These are phyloP conservation scores for Acomys russatus DNA, from an alignment of 2,797 vertebrate species.

Conservation along the genomic window DNA sequence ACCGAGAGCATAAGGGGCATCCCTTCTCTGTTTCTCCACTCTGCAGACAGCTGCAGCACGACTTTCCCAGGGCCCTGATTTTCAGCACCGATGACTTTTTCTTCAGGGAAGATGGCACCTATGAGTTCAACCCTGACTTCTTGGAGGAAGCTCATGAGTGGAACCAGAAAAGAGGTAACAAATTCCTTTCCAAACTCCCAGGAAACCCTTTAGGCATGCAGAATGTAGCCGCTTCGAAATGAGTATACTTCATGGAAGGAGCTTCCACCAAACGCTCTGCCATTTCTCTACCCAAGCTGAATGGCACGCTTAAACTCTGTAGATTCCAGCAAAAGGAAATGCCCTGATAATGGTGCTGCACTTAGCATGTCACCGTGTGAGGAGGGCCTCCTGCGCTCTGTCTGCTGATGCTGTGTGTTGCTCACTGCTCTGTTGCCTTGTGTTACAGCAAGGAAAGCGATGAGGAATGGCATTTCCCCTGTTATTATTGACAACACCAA, in stretches of 20 bases:
- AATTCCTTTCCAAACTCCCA: not conserved
- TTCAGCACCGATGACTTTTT: conserved; percentile 92
- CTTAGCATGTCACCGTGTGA: not conserved
- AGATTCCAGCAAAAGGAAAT: conserved; percentile 52
- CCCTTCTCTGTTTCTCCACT: conserved; percentile 43
- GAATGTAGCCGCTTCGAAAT: conserved; percentile 40
- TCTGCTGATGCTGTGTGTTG: conserved; percentile 59
- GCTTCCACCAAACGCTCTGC: conserved; percentile 23
- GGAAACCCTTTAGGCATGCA: conserved; percentile 29
- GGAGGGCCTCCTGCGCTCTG: conserved; percentile 18
- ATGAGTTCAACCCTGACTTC: conserved; percentile 88
- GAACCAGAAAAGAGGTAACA: conserved; percentile 91
- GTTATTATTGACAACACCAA: conserved; percentile 93
- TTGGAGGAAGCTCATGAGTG: conserved; percentile 91
- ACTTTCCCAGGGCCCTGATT: conserved; percentile 88
- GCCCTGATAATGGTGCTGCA: conserved; percentile 40
- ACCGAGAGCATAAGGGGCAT: not conserved
- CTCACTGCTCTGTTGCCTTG: conserved; percentile 83
- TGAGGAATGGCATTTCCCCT: conserved; percentile 90
- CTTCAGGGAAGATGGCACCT: conserved; percentile 88
- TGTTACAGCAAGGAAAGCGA: conserved; percentile 90
- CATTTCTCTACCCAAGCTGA: not conserved
- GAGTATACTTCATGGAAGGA: conserved; percentile 5
- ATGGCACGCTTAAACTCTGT: conserved; percentile 21
- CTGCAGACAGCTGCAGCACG: conserved; percentile 88